phyloP scores from a whole-genome alignment of 2,113 vertebrate genomes.

The Haplochromis burtoni region DNA sequence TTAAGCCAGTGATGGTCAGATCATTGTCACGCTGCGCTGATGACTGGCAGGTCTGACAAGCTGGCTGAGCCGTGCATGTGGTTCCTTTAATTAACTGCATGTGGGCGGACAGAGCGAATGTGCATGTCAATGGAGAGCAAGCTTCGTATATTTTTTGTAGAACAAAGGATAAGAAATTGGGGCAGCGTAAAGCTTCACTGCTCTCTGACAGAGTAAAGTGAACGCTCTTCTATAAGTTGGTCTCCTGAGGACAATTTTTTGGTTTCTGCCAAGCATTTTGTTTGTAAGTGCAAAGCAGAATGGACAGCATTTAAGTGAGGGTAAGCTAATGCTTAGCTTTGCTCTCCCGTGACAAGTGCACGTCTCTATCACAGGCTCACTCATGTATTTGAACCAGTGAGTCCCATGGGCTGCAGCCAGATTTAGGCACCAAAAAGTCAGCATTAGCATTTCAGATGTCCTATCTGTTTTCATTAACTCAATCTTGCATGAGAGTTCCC shows the following conservation, averaged over 20 bases:
- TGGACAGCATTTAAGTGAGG: neutral
- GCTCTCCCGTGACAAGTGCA: neutral
- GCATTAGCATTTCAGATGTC: slow-evolving; percentile 44
- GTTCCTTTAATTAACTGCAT: slow-evolving; percentile 27
- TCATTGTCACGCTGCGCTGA: slow-evolving; percentile 26
- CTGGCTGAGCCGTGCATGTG: neutral
- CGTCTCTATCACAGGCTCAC: neutral
- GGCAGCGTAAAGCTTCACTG: neutral
- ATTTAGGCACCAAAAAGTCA: slow-evolving; percentile 36
- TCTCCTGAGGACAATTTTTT: neutral
- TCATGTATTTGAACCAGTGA: neutral
- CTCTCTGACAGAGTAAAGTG: neutral
- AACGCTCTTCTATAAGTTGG: neutral
- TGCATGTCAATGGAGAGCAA: neutral
- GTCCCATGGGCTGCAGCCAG: neutral
- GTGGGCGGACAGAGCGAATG: neutral
- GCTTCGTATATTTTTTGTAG: neutral
- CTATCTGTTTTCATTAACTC: slow-evolving; percentile 34
- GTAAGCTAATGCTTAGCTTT: neutral
- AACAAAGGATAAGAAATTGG: slow-evolving; percentile 6
- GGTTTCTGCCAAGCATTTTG: neutral
- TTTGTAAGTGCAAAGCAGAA: neutral
- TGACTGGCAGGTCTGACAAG: slow-evolving; percentile 48
- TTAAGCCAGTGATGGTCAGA: slow-evolving; percentile 28
- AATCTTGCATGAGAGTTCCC: slow-evolving; percentile 1